Conservation (phyloP, 2,797 vertebrate genomes). For the Anguilla marmorata region DNA sequence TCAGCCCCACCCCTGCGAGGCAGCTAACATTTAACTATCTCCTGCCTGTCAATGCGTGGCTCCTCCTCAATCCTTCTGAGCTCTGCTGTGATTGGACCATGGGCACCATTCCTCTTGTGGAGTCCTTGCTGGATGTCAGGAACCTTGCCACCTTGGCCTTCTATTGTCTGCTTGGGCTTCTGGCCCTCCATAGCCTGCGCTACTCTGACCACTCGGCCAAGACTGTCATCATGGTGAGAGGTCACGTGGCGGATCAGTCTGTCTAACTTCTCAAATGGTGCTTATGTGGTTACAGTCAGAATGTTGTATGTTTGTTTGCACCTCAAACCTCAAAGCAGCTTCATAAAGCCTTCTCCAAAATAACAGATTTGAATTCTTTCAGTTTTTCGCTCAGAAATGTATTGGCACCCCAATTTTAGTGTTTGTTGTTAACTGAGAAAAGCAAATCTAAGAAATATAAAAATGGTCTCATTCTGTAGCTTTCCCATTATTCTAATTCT, state of each 20-base stretch:
- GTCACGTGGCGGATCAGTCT: not conserved
- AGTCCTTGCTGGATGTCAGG: constrained; percentile 84
- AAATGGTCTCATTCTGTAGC: not conserved
- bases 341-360: not conserved
- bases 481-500: not conserved
- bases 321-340: not conserved
- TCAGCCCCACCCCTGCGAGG: constrained; percentile 86
- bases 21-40: constrained; percentile 98
- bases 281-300: not conserved
- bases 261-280: not conserved
- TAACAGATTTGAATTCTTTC: not conserved
- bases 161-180: constrained; percentile 79
- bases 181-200: constrained; percentile 84
- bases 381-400: not conserved
- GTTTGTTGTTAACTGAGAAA: not conserved
- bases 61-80: constrained; percentile 92
- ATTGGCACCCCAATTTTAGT: not conserved
- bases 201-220: constrained; percentile 86
- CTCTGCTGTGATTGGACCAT: constrained; percentile 99
- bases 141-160: constrained; percentile 90
- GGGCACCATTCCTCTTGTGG: constrained; percentile 96
- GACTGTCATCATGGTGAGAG: constrained; percentile 91
- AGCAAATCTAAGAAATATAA: not conserved
- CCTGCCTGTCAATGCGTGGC: constrained; percentile 95
- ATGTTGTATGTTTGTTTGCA: not conserved